Evolutionary conservation across 2,113 vertebrate species (phyloP).

Genomic region (Scophthalmus maximus): DNA sequence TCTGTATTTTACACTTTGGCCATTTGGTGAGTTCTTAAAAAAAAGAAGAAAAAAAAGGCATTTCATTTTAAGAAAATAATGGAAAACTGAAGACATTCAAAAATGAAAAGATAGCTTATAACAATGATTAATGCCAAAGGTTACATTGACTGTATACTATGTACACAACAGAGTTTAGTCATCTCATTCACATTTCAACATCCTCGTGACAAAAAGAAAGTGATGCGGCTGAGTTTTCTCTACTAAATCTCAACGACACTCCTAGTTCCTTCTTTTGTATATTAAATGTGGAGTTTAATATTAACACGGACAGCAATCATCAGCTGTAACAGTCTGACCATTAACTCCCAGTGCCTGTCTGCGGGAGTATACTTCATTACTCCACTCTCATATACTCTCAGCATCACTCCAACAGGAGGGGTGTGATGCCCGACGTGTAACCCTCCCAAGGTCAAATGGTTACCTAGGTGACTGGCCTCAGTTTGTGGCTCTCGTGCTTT

Average conservation of each 20-base stretch:
- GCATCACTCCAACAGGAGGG: too few species aligned
- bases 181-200: conserved; percentile 74
- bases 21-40: conserved; percentile 80
- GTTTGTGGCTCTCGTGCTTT: too few species aligned
- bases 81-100: conserved; percentile 69
- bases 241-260: conserved; percentile 15
- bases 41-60: conserved; percentile 79
- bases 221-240: conserved; percentile 36
- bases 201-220: conserved; percentile 58
- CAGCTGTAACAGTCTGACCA: background rate
- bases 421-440: too few species aligned
- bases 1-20: conserved; percentile 89
- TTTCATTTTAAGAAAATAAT: conserved; percentile 74
- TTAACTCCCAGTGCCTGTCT: too few species aligned
- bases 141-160: conserved; percentile 65
- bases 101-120: conserved; percentile 80
- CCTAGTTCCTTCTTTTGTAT: conserved; percentile 9
- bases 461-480: too few species aligned
- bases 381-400: too few species aligned
- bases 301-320: background rate
- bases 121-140: conserved; percentile 75
- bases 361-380: too few species aligned
- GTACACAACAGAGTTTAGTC: conserved; percentile 50
- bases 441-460: too few species aligned
- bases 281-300: conserved; percentile 5